These are phyloP conservation scores for Hymenopus coronatus DNA, from an alignment of 2,888 invertebrate genomes.

Conservation along the genomic window DNA sequence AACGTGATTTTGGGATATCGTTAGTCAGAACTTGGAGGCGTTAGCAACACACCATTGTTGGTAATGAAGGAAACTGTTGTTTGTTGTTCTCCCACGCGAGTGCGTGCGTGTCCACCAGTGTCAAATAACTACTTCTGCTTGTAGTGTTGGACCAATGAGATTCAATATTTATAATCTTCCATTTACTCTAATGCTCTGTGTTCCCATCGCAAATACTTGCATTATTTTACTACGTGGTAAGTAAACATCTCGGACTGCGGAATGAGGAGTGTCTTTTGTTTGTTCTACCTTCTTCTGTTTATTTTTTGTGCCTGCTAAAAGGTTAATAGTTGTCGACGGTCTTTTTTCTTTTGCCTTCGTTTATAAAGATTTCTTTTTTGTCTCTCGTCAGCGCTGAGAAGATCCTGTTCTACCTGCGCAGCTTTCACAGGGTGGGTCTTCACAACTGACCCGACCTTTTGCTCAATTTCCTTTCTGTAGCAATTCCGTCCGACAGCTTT, in stretches of 20 bases:
- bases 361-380: not conserved
- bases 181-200: no score
- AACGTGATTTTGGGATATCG: no score
- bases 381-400: not conserved
- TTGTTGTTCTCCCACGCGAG: no score
- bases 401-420: not conserved
- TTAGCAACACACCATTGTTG: no score
- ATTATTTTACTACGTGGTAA: not conserved
- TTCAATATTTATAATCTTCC: no score
- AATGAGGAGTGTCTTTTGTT: not conserved
- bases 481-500: no score
- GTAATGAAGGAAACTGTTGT: no score
- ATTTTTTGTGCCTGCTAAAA: constrained; percentile 12
- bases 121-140: no score
- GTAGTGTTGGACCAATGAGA: no score
- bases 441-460: not conserved
- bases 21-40: no score
- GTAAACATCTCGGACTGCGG: not conserved
- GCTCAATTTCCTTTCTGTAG: no score
- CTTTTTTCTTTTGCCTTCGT: not conserved
- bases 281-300: not conserved
- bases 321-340: constrained; percentile 14
- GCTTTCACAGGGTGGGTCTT: not conserved
- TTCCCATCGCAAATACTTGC: not conserved
- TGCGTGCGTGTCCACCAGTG: no score